Conservation (phyloP, 2,888 invertebrate species). For the Cerceris ruficornis region DNA sequence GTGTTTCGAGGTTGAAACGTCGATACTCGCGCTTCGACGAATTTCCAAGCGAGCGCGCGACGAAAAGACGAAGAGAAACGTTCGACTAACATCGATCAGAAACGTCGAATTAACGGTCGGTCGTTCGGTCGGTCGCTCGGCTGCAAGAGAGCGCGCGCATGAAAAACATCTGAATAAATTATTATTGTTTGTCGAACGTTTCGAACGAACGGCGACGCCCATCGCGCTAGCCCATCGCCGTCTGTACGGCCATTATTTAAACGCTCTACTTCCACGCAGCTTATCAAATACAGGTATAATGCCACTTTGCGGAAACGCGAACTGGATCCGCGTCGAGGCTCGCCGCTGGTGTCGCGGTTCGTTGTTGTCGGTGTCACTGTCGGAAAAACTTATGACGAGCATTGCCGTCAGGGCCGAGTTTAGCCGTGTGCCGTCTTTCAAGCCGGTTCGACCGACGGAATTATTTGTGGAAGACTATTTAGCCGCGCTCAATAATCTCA, state of each 20-base stretch:
- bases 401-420: conserved; percentile 63
- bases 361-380: conserved; percentile 54
- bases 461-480: neutral
- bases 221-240: conserved; percentile 61
- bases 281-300: conserved; percentile 78
- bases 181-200: conserved; percentile 81
- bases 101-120: conserved; percentile 56
- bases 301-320: conserved; percentile 76
- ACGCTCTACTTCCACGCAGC: conserved; percentile 78
- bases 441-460: conserved; percentile 1
- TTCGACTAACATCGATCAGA: conserved; percentile 36
- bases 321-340: conserved; percentile 63
- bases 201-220: conserved; percentile 67
- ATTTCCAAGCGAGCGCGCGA: neutral
- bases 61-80: conserved; percentile 14
- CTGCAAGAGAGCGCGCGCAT: conserved; percentile 55
- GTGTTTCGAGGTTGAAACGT: neutral
- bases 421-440: conserved; percentile 28
- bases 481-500: neutral
- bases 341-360: conserved; percentile 39
- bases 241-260: conserved; percentile 74
- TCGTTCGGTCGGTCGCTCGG: conserved; percentile 18
- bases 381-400: conserved; percentile 59
- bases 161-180: conserved; percentile 82
- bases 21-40: neutral